Percentiles rank a stretch among this genome's conserved stretches.
Evolutionary conservation across 2,113 vertebrate species (phyloP).

Genomic region (Emydura subglobosa): DNA sequence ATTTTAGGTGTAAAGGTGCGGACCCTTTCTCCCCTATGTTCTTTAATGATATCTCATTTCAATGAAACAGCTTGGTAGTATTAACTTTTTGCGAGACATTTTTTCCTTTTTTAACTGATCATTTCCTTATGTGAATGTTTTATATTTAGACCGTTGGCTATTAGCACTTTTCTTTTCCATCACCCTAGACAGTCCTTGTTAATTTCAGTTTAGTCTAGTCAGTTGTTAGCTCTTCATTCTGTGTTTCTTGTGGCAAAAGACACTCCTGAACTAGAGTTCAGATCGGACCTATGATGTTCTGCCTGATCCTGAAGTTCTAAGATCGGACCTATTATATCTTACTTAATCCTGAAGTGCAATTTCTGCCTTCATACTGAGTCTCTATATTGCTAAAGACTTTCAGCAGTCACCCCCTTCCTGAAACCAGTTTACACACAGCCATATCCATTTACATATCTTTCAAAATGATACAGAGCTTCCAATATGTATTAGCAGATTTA

Average conservation of each 20-base stretch:
- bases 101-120: background rate
- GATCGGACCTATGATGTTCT: background rate
- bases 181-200: background rate
- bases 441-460: constrained; percentile 5
- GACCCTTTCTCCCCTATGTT: background rate
- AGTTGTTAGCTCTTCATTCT: background rate
- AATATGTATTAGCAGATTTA: background rate
- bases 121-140: background rate
- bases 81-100: background rate
- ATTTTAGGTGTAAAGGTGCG: background rate
- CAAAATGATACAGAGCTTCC: background rate
- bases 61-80: background rate
- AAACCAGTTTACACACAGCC: constrained; percentile 42
- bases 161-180: background rate
- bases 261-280: background rate
- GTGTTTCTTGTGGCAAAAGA: constrained; percentile 1
- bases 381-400: constrained; percentile 37
- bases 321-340: background rate
- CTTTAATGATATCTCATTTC: background rate
- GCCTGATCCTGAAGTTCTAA: background rate
- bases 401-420: background rate
- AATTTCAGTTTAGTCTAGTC: background rate
- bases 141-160: background rate
- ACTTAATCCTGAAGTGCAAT: background rate
- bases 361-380: constrained; percentile 22